Evolutionary conservation across 2,888 invertebrate species (phyloP).

Genomic region (Spodoptera littoralis): DNA sequence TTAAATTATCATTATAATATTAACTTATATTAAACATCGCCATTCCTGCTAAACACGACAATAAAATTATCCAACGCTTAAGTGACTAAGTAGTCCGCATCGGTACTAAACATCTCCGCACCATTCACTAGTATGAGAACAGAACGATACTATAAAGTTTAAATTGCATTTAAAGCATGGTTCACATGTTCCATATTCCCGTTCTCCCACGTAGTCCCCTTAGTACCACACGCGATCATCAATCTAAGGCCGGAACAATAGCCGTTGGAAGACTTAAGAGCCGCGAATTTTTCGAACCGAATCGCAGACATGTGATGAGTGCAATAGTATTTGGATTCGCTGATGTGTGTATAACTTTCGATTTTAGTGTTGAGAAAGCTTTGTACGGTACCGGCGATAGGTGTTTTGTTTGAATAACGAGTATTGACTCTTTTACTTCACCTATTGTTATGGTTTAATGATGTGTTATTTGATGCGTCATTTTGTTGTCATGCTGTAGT

Average conservation of each 20-base stretch:
- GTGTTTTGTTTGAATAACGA: conserved; percentile 43
- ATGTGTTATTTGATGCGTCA: conserved; percentile 7
- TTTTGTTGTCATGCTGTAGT: conserved; percentile 8
- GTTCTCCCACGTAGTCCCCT: conserved; percentile 77
- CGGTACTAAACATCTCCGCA: conserved; percentile 44
- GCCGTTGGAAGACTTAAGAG: conserved; percentile 53
- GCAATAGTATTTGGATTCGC: conserved; percentile 61
- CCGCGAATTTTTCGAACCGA: conserved; percentile 67
- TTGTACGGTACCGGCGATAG: conserved; percentile 46
- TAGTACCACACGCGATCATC: conserved; percentile 71
- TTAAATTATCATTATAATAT: too few relatives aligned
- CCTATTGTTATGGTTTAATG: conserved; percentile 38
- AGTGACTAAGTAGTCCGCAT: conserved; percentile 43
- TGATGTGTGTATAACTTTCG: conserved; percentile 70
- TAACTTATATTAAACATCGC: not conserved
- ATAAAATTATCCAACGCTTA: conserved; percentile 26
- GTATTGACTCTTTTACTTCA: conserved; percentile 23
- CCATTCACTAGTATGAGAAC: conserved; percentile 49
- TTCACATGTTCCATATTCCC: conserved; percentile 84
- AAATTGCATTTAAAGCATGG: conserved; percentile 58
- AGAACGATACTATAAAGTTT: conserved; percentile 46
- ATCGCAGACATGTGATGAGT: conserved; percentile 56
- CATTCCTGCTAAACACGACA: conserved; percentile 1
- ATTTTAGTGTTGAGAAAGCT: conserved; percentile 66
- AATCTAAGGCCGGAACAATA: conserved; percentile 77